A percentile compares a stretch with the other conserved stretches of the same genome.
phyloP scores from a whole-genome alignment of 2,797 vertebrate species.

The Coregonus ussuriensis region DNA sequence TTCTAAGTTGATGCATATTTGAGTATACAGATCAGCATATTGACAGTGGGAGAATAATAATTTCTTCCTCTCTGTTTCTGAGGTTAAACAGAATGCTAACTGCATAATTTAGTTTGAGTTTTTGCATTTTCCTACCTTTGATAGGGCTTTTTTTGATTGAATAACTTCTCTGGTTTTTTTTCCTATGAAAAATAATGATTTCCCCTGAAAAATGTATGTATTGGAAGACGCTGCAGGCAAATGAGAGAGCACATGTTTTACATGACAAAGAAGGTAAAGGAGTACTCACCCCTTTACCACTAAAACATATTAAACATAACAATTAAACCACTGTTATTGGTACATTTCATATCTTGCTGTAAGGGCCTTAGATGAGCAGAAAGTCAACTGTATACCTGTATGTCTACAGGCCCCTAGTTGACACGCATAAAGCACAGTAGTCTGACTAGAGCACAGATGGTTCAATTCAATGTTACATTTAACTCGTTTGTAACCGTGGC shows the following conservation, averaged over 20 bases:
- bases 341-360: background rate
- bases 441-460: background rate
- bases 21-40: constrained; percentile 83
- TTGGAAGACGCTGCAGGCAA: constrained; percentile 28
- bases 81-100: constrained; percentile 80
- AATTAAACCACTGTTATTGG: background rate
- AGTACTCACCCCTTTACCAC: constrained; percentile 27
- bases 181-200: constrained; percentile 43
- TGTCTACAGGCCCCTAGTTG: background rate
- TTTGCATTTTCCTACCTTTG: constrained; percentile 71
- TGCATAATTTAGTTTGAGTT: constrained; percentile 80
- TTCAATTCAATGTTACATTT: constrained; percentile 65
- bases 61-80: constrained; percentile 73
- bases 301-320: constrained; percentile 31
- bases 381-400: background rate
- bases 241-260: constrained; percentile 56
- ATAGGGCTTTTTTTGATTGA: constrained; percentile 59
- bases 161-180: constrained; percentile 59
- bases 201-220: constrained; percentile 47
- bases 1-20: constrained; percentile 81
- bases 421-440: background rate
- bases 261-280: constrained; percentile 51
- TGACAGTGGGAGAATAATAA: constrained; percentile 83
- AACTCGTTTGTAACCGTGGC: constrained; percentile 63
- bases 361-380: background rate